phyloP scores from a whole-genome alignment of 2,888 invertebrate species.

The Eremobia ochroleuca region DNA sequence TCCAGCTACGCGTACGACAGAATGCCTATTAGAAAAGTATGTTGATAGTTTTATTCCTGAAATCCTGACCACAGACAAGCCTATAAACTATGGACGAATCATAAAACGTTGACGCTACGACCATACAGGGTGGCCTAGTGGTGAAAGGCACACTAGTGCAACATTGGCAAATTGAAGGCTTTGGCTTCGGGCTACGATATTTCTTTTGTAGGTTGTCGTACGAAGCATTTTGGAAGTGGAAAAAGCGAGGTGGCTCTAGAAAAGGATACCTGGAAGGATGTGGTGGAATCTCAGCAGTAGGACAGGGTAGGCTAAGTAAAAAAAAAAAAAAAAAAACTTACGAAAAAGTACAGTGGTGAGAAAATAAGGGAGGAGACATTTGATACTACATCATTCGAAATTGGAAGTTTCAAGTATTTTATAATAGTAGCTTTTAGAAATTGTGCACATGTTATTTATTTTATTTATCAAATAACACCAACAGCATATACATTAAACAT shows the following conservation, averaged over 20 bases:
- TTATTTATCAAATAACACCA: not conserved
- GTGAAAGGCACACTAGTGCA: not conserved
- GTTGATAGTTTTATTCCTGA: not conserved
- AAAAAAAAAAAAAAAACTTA: too few species aligned
- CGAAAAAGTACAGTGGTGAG: not conserved
- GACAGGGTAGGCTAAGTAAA: too few species aligned
- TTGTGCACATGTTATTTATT: not conserved
- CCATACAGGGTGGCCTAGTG: not conserved
- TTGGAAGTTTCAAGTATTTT: not conserved
- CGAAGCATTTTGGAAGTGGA: not conserved
- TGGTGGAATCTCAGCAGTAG: too few species aligned
- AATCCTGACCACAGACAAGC: slow-evolving; percentile 21
- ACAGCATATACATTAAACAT: not conserved
- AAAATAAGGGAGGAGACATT: not conserved
- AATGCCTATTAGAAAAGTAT: not conserved
- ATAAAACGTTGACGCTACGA: slow-evolving; percentile 8
- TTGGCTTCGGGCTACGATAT: not conserved
- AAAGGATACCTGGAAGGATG: too few species aligned
- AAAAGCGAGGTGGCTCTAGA: too few species aligned
- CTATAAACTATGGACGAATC: slow-evolving; percentile 9
- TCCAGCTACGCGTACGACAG: not conserved
- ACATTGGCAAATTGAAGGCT: slow-evolving; percentile 1
- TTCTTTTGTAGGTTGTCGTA: not conserved
- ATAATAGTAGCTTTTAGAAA: not conserved
- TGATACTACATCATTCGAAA: not conserved